Evolutionary conservation across 2,888 invertebrate species (phyloP), one percentile per base, ranked within the genome.

Genomic region (Schrankia costaestrigalis): DNA sequence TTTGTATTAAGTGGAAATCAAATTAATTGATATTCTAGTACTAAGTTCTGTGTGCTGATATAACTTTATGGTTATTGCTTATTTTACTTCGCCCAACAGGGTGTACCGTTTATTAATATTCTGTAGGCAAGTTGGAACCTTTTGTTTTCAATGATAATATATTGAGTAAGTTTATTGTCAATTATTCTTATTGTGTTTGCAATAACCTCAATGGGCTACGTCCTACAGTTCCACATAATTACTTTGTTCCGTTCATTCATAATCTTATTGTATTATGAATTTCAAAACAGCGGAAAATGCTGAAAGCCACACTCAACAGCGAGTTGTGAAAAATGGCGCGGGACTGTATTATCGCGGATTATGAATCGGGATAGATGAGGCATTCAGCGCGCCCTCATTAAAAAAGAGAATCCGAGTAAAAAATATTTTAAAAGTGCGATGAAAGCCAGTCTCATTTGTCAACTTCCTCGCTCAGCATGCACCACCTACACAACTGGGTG

Each of bases 361-460:
- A 72, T 73, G 72, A 75, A 78, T 71, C 59, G 55, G 53, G 50
- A 63, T 63, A 76, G 71, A 78, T 79, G 77, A 76, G 71, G 68
- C 62, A 73, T 72, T 76, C 74, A 74, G 60, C 65, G 63, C 64
- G 67, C 47, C 66, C 73, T 78, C 76, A 76, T 78, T 78, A 78
- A 72, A 74, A 52, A 70, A 56, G 54, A 52, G 56, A 63, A 55
- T 60, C 54, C 58, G 50, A 38, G 54, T 41, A 45, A 65, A 59
- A 60, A 61, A 64, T 59, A 61, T 57, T 44, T n/a, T 53, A 56
- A 62, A 64, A 70, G 62, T 50, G 64, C 63, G 63, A 59, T 61
- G 65, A 63, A 70, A 68, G 60, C 69, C 68, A 54, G 65, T 68
- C 72, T 79, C 77, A 78, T 81, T 82, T 82, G 80, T 80, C 81